These are phyloP conservation scores for Clivina fossor DNA, from an alignment of 2,888 invertebrate species.

Conservation along the genomic window DNA sequence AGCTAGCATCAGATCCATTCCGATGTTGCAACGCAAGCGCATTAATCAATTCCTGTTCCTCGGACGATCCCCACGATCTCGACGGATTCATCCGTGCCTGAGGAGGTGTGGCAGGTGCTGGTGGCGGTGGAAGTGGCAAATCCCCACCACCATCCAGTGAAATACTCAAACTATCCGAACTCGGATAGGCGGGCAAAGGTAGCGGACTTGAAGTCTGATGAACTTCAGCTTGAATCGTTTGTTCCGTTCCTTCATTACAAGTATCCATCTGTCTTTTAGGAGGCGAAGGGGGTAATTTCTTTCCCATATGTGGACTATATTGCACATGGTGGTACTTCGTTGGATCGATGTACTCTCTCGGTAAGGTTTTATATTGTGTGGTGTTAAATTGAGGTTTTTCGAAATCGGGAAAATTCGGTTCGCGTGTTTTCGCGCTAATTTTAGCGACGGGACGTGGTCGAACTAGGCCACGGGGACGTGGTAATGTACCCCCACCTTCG, in stretches of 20 bases:
- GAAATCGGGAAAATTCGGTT: constrained; percentile 51
- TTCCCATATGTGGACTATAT: constrained; percentile 72
- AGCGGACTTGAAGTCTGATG: constrained; percentile 60
- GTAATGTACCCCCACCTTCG: constrained; percentile 83
- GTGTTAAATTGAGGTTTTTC: constrained; percentile 52
- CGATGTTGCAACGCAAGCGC: constrained; percentile 61
- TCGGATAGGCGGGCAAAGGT: constrained; percentile 65
- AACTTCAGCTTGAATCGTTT: constrained; percentile 44
- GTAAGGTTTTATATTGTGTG: constrained; percentile 57
- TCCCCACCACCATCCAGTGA: constrained; percentile 58
- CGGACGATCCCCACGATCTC: constrained; percentile 60
- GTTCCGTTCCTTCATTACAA: constrained; percentile 46
- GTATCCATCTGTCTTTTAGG: constrained; percentile 67
- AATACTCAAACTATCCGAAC: constrained; percentile 65
- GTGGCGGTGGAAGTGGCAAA: constrained; percentile 66
- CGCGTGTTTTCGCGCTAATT: constrained; percentile 61
- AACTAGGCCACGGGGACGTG: constrained; percentile 79
- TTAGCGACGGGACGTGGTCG: constrained; percentile 82
- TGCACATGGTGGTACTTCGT: constrained; percentile 55
- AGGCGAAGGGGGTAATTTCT: constrained; percentile 80
- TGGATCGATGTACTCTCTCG: constrained; percentile 56
- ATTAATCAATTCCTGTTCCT: constrained; percentile 54
- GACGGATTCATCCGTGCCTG: constrained; percentile 57
- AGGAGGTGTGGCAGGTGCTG: constrained; percentile 66
- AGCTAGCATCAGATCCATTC: constrained; percentile 80